Evolutionary conservation across 1,140 invertebrate genomes (phyloP).

Genomic region (Ips typographus): DNA sequence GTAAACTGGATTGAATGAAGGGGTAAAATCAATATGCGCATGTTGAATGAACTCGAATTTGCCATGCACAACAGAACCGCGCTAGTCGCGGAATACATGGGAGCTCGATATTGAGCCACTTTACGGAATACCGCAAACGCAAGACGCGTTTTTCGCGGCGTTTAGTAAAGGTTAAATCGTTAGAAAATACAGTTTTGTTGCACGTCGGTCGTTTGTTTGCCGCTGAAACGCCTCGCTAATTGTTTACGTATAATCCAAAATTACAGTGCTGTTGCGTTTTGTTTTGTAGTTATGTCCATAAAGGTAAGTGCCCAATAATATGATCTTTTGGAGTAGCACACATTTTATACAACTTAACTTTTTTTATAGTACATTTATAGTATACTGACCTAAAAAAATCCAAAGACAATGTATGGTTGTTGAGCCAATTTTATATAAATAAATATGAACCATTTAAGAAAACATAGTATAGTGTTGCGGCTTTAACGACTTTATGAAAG

Average conservation of each 20-base stretch:
- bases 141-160: constrained; percentile 19
- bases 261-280: too few species aligned
- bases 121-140: constrained; percentile 24
- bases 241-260: neutral
- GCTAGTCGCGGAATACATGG: constrained; percentile 9
- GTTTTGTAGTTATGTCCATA: too few species aligned
- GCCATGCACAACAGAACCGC: constrained; percentile 13
- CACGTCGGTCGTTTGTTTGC: constrained; percentile 1
- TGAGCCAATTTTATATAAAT: too few species aligned
- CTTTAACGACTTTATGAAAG: too few species aligned
- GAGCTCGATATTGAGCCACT: constrained; percentile 29
- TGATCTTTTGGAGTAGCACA: too few species aligned
- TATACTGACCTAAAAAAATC: too few species aligned
- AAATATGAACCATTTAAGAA: too few species aligned
- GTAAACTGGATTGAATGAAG: neutral
- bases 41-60: constrained; percentile 5
- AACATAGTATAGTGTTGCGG: too few species aligned
- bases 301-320: too few species aligned
- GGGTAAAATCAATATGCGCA: constrained; percentile 15
- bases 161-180: constrained; percentile 18
- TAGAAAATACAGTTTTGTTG: constrained; percentile 14
- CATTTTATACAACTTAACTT: too few species aligned
- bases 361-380: too few species aligned
- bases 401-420: too few species aligned
- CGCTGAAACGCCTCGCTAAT: constrained; percentile 1